phyloP scores from a whole-genome alignment of 1,140 invertebrate genomes.

The Drosophila sp. region DNA sequence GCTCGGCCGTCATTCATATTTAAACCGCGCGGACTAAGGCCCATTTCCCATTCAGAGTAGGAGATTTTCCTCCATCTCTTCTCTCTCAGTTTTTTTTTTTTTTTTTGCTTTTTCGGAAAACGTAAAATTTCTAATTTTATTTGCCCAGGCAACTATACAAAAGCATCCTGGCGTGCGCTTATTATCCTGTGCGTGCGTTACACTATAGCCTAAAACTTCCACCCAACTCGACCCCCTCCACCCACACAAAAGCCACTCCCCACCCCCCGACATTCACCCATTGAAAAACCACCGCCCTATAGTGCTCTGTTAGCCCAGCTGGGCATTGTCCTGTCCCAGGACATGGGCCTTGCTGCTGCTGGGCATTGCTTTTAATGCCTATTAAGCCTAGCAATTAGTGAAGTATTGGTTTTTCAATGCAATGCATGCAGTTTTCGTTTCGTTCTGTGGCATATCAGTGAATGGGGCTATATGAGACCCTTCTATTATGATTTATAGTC shows the following conservation, averaged over 20 bases:
- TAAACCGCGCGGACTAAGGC: constrained; percentile 46
- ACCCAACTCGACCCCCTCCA: background rate
- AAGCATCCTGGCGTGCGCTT: constrained; percentile 77
- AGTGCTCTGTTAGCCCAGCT: constrained; percentile 43
- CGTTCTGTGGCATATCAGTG: constrained; percentile 8
- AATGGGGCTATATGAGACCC: constrained; percentile 13
- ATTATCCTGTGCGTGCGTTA: constrained; percentile 73
- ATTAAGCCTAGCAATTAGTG: constrained; percentile 78
- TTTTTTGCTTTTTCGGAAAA: constrained; percentile 59
- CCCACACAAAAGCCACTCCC: constrained; percentile 16
- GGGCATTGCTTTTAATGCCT: constrained; percentile 79
- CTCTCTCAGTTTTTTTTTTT: background rate
- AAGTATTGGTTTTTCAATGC: constrained; percentile 76
- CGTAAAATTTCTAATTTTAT: constrained; percentile 81
- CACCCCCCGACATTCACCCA: background rate
- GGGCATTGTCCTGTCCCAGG: constrained; percentile 67
- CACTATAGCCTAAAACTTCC: constrained; percentile 8
- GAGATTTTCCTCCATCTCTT: constrained; percentile 10
- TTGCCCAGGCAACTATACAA: constrained; percentile 69
- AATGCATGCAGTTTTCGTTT: constrained; percentile 32
- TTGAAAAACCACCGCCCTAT: constrained; percentile 15
- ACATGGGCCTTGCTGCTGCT: constrained; percentile 53
- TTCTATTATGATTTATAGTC: constrained; percentile 63
- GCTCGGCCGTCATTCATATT: constrained; percentile 56
- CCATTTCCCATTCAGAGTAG: constrained; percentile 54